phyloP scores from a whole-genome alignment of 1,140 invertebrate genomes.

The Gyrodactylus bullatarudis region DNA sequence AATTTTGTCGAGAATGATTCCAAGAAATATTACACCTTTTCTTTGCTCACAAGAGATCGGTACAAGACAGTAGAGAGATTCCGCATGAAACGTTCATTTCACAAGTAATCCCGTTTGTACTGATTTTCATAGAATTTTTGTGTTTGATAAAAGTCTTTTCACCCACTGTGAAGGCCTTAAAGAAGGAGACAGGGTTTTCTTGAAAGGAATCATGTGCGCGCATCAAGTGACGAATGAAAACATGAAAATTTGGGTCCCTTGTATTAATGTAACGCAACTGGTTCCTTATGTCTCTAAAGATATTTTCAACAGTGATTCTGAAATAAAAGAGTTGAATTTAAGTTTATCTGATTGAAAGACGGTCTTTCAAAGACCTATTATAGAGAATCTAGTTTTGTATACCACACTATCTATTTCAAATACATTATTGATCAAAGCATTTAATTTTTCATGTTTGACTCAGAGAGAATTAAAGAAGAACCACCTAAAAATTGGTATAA shows the following conservation, averaged over 20 bases:
- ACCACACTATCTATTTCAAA: too few species aligned
- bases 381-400: too few species aligned
- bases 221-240: not conserved
- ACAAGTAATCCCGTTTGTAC: not conserved
- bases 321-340: too few species aligned
- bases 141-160: not conserved
- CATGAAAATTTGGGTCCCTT: not conserved
- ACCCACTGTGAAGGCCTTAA: not conserved
- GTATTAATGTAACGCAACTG: not conserved
- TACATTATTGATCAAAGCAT: too few species aligned
- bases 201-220: not conserved
- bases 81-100: not conserved
- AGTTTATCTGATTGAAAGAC: too few species aligned
- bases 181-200: not conserved
- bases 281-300: too few species aligned
- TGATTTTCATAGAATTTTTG: not conserved
- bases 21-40: not conserved
- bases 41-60: not conserved
- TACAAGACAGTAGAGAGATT: not conserved
- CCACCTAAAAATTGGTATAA: too few species aligned
- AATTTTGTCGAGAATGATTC: not conserved
- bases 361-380: too few species aligned
- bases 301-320: too few species aligned
- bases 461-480: too few species aligned
- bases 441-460: too few species aligned